Conservation (phyloP, 2,113 vertebrate species). For the Cnemophilus loriae region DNA sequence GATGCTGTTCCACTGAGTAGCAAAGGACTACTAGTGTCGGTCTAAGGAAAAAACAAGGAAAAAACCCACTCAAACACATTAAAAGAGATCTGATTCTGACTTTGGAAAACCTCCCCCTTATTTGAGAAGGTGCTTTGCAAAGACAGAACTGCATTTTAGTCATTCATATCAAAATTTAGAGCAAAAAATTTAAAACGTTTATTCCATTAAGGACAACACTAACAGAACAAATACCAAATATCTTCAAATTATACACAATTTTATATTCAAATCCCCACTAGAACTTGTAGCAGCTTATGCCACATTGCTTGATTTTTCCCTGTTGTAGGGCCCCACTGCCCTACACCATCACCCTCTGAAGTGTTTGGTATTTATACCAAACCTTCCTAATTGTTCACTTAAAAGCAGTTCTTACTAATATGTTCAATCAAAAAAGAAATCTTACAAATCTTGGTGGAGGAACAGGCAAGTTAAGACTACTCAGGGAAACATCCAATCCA, state of each 20-base stretch:
- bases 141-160: not conserved
- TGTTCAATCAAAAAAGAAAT: not conserved
- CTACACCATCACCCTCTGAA: not conserved
- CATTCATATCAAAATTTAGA: not conserved
- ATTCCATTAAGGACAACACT: not conserved
- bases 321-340: not conserved
- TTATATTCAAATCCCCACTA: not conserved
- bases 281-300: not conserved
- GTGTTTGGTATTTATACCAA: not conserved
- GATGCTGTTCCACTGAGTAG: conserved; percentile 72
- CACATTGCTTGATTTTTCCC: not conserved
- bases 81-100: not conserved
- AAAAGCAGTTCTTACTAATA: not conserved
- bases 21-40: conserved; percentile 86
- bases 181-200: not conserved
- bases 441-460: conserved; percentile 98
- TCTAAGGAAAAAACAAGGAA: conserved; percentile 63
- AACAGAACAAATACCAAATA: not conserved
- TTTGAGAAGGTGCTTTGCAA: not conserved
- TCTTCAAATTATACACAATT: not conserved
- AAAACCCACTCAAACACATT: not conserved
- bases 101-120: not conserved
- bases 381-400: not conserved
- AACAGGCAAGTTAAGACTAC: conserved; percentile 84
- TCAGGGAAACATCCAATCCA: conserved; percentile 91